These are phyloP conservation scores for Gymnocheta viridis DNA, from an alignment of 2,888 invertebrate species.

Conservation along the genomic window DNA sequence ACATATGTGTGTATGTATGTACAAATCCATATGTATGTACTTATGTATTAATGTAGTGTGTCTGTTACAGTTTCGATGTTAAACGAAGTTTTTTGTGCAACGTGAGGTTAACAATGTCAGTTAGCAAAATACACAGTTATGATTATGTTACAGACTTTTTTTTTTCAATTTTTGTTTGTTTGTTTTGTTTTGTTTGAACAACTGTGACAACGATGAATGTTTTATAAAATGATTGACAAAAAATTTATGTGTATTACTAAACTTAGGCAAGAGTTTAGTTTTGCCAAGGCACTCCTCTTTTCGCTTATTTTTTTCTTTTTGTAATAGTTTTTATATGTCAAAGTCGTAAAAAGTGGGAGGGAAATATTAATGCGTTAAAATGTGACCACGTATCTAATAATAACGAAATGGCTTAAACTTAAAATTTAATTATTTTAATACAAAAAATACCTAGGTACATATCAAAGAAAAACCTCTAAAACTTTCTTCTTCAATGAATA, in stretches of 20 bases:
- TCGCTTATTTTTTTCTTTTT: conserved; percentile 3
- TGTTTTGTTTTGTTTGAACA: background rate
- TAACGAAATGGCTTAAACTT: conserved; percentile 15
- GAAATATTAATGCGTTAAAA: conserved; percentile 38
- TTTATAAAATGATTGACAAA: conserved; percentile 57
- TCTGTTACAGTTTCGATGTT: conserved; percentile 59
- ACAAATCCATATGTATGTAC: background rate
- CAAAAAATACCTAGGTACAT: background rate
- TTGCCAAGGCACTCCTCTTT: conserved; percentile 63
- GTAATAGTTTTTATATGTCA: conserved; percentile 54
- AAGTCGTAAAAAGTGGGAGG: conserved; percentile 43
- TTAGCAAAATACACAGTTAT: conserved; percentile 45
- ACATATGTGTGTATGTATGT: background rate
- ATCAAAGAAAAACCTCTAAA: background rate
- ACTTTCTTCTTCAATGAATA: conserved; percentile 56
- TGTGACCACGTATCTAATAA: conserved; percentile 12
- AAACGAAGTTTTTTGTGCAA: conserved; percentile 43
- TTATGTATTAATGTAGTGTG: background rate
- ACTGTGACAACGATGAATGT: conserved; percentile 23
- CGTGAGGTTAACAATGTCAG: conserved; percentile 62
- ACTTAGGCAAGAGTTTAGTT: conserved; percentile 55
- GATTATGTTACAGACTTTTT: conserved; percentile 5
- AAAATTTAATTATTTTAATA: background rate
- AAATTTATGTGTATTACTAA: conserved; percentile 38
- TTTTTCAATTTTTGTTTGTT: background rate